A percentile compares a stretch with the other conserved stretches of the same genome.
Conservation (phyloP, 2,888 invertebrate species). For the Nebria salina region DNA sequence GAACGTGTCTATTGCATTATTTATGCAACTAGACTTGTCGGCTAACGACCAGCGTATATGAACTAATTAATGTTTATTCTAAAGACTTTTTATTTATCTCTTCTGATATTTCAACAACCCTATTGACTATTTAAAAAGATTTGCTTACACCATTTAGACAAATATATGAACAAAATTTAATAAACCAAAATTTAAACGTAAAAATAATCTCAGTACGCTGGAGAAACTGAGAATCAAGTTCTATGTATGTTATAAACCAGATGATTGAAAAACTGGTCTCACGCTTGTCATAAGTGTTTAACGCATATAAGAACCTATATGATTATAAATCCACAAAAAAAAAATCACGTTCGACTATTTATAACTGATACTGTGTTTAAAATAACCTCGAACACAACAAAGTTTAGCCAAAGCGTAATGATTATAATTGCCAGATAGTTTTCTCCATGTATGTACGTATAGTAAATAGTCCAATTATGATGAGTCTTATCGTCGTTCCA, state of each 20-base stretch:
- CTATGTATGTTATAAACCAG: background rate
- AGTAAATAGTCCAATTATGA: constrained; percentile 1
- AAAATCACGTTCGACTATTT: background rate
- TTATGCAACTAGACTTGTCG: constrained; percentile 11
- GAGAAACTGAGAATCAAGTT: background rate
- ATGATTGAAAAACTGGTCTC: background rate
- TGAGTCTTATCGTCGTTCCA: background rate
- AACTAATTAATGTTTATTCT: background rate
- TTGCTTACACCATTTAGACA: too few species aligned
- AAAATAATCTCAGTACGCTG: background rate
- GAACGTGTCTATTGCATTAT: constrained; percentile 11
- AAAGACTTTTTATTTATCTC: background rate
- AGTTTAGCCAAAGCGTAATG: background rate
- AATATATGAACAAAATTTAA: too few species aligned
- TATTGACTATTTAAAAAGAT: too few species aligned
- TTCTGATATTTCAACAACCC: background rate
- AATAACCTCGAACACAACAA: background rate
- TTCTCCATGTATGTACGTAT: background rate
- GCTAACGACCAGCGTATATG: background rate
- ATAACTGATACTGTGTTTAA: background rate
- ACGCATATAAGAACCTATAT: background rate
- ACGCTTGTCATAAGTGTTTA: background rate
- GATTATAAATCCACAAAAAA: background rate
- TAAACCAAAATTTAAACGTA: too few species aligned
- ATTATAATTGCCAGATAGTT: background rate